Percentiles rank a stretch among this genome's conserved stretches.
Evolutionary conservation across 2,888 invertebrate species (phyloP).

Genomic region (Julus scandinavius): DNA sequence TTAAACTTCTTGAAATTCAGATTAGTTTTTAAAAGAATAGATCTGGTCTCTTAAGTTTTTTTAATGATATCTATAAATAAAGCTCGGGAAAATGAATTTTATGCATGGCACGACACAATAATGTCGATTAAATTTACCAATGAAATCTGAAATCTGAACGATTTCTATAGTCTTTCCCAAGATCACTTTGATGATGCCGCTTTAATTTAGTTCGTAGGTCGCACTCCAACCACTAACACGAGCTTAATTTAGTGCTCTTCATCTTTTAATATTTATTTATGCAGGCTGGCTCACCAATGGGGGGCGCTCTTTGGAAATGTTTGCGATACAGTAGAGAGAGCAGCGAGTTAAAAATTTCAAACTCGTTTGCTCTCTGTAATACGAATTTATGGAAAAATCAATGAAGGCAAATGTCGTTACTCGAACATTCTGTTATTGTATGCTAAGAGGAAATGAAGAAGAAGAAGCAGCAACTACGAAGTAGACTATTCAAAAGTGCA

Average conservation of each 20-base stretch:
- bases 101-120: too few species aligned
- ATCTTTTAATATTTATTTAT: slow-evolving; percentile 34
- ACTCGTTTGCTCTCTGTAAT: slow-evolving; percentile 38
- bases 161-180: neutral
- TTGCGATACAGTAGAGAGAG: neutral
- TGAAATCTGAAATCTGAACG: neutral
- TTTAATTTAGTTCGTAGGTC: slow-evolving; percentile 1
- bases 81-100: too few species aligned
- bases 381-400: slow-evolving; percentile 35
- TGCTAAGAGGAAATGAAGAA: slow-evolving; percentile 34
- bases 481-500: slow-evolving; percentile 20
- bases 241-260: slow-evolving; percentile 42
- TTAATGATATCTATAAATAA: too few species aligned
- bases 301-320: neutral
- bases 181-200: slow-evolving; percentile 2
- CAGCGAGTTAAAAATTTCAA: slow-evolving; percentile 1
- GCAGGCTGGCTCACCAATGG: slow-evolving; percentile 13
- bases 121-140: neutral
- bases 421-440: slow-evolving; percentile 42
- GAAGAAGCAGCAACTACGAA: neutral
- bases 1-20: too few species aligned
- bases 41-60: too few species aligned
- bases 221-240: slow-evolving; percentile 14
- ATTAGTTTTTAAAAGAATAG: too few species aligned
- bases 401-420: slow-evolving; percentile 42